These are phyloP conservation scores for Tipula vernalis DNA, from an alignment of 2,888 invertebrate genomes.

Conservation along the genomic window DNA sequence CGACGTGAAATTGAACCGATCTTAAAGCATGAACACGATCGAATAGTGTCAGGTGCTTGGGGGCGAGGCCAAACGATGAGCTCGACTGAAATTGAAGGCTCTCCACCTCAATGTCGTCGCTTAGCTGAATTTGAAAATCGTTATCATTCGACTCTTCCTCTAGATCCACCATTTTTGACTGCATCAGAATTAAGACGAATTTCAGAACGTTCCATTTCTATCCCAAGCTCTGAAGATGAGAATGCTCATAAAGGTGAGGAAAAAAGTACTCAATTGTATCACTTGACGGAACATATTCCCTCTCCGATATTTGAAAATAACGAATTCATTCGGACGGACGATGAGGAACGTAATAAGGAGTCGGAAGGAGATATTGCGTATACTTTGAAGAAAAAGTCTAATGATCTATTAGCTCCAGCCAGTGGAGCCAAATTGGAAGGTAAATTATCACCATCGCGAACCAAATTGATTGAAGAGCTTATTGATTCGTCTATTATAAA, in stretches of 20 bases:
- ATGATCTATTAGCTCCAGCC: slow-evolving; percentile 9
- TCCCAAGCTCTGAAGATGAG: slow-evolving; percentile 63
- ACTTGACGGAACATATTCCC: slow-evolving; percentile 46
- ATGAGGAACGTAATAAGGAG: slow-evolving; percentile 39
- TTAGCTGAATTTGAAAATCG: slow-evolving; percentile 50
- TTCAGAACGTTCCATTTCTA: slow-evolving; percentile 61
- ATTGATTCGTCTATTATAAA: slow-evolving; percentile 52
- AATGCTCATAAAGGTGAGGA: slow-evolving; percentile 42
- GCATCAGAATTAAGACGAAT: slow-evolving; percentile 56
- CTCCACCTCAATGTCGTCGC: slow-evolving; percentile 58
- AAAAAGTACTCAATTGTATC: slow-evolving; percentile 46
- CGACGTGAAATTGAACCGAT: slow-evolving; percentile 65
- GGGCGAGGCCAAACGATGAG: slow-evolving; percentile 61
- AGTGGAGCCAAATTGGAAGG: slow-evolving; percentile 23
- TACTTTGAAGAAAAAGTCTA: slow-evolving; percentile 19
- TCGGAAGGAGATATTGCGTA: slow-evolving; percentile 45
- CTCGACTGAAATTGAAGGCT: slow-evolving; percentile 65
- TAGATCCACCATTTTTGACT: slow-evolving; percentile 49
- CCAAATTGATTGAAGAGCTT: slow-evolving; percentile 51
- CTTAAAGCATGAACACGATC: slow-evolving; percentile 56
- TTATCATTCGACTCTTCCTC: slow-evolving; percentile 44
- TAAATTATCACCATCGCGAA: slow-evolving; percentile 26
- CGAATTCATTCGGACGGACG: slow-evolving; percentile 46
- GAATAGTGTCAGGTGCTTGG: slow-evolving; percentile 53
- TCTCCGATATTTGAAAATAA: slow-evolving; percentile 49